Conservation (phyloP, 2,888 invertebrate genomes). For the Parthenolecanium corni region DNA sequence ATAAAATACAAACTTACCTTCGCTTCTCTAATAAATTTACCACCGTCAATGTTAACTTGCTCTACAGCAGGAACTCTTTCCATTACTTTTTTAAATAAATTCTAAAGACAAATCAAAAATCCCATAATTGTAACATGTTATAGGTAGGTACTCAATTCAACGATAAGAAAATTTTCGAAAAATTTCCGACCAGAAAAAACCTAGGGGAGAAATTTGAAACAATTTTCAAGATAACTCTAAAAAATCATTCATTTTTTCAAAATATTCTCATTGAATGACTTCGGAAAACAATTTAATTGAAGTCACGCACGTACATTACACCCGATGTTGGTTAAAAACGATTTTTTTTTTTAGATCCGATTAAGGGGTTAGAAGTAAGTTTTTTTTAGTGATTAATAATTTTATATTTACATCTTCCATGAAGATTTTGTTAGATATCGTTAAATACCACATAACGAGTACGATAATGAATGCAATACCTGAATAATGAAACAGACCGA, state of each 20-base stretch:
- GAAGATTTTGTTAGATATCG: not conserved
- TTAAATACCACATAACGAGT: not conserved
- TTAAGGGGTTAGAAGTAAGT: too few species aligned
- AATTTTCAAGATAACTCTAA: not conserved
- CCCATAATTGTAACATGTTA: not conserved
- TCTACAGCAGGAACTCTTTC: conserved; percentile 91
- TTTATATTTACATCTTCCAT: too few species aligned
- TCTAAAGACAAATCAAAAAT: conserved; percentile 45
- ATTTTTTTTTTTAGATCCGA: too few species aligned
- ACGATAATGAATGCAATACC: not conserved
- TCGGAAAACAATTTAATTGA: not conserved
- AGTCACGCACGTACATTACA: not conserved
- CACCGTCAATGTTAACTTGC: conserved; percentile 88
- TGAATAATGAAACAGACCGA: not conserved
- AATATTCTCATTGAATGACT: too few species aligned
- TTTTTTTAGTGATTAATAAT: too few species aligned
- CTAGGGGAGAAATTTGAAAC: not conserved
- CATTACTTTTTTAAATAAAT: conserved; percentile 80
- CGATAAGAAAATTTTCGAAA: too few species aligned
- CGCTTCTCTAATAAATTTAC: conserved; percentile 89
- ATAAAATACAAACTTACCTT: conserved; percentile 73
- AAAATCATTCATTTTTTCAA: too few species aligned
- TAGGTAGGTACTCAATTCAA: not conserved
- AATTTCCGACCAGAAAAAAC: not conserved
- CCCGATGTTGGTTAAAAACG: too few species aligned